Conservation (phyloP, 2,113 vertebrate genomes). For the Mustela lutreola region DNA sequence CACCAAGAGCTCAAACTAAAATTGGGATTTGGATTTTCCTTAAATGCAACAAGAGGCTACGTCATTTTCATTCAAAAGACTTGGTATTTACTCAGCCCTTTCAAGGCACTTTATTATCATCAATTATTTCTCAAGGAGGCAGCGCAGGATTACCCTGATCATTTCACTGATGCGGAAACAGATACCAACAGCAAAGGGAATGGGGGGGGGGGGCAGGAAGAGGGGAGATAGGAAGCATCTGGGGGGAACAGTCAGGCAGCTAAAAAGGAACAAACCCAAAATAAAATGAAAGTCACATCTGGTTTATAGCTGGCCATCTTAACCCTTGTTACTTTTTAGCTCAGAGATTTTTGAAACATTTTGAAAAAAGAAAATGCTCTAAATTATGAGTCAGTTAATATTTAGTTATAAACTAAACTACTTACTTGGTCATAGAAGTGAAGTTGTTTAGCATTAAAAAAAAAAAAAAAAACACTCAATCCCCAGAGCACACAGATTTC, state of each 20-base stretch:
- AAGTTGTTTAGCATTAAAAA: slow-evolving; percentile 62
- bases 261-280: slow-evolving; percentile 79
- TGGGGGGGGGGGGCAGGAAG: slow-evolving; percentile 66
- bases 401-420: slow-evolving; percentile 49
- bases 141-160: slow-evolving; percentile 67
- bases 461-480: background rate
- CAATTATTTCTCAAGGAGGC: slow-evolving; percentile 76
- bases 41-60: slow-evolving; percentile 45
- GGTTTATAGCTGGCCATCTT: slow-evolving; percentile 61
- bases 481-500: slow-evolving; percentile 40
- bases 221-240: slow-evolving; percentile 80
- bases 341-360: slow-evolving; percentile 65
- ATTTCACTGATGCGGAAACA: slow-evolving; percentile 80
- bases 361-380: slow-evolving; percentile 31
- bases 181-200: slow-evolving; percentile 75
- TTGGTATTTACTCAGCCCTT: slow-evolving; percentile 68
- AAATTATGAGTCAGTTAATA: slow-evolving; percentile 62
- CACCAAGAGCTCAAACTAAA: slow-evolving; percentile 61
- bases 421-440: slow-evolving; percentile 44
- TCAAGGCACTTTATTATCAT: slow-evolving; percentile 71
- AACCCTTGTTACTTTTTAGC: slow-evolving; percentile 56
- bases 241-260: slow-evolving; percentile 76
- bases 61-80: slow-evolving; percentile 68
- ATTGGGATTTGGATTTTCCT: slow-evolving; percentile 17
- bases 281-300: slow-evolving; percentile 74